These are phyloP conservation scores for Himalopsyche kuldschensis DNA, from an alignment of 2,888 invertebrate species.

Conservation along the genomic window DNA sequence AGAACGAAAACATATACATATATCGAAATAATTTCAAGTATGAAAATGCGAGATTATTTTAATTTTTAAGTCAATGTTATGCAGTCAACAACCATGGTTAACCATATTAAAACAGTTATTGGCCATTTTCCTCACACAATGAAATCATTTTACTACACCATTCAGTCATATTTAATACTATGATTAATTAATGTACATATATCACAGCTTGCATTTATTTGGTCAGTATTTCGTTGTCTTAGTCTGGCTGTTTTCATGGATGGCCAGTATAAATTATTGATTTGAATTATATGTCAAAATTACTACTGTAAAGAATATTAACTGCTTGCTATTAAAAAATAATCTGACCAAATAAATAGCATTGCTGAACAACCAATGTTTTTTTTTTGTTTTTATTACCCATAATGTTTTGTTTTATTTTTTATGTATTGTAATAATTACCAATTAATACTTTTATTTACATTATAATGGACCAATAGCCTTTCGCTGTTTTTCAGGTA, in stretches of 20 bases:
- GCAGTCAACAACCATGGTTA: background rate
- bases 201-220: too few relatives aligned
- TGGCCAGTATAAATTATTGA: too few relatives aligned
- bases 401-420: background rate
- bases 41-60: background rate
- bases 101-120: background rate
- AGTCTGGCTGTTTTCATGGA: too few relatives aligned
- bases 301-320: too few relatives aligned
- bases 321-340: background rate
- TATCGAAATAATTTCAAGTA: background rate
- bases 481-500: background rate
- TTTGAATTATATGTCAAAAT: too few relatives aligned
- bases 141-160: background rate
- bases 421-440: background rate
- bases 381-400: background rate
- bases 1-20: background rate
- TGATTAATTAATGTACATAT: too few relatives aligned
- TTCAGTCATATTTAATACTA: background rate
- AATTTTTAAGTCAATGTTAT: background rate
- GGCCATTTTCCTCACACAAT: background rate
- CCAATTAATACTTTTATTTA: background rate
- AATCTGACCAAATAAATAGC: background rate
- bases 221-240: too few relatives aligned
- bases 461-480: constrained; percentile 6
- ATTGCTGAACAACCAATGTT: background rate